Evolutionary conservation across 2,888 invertebrate genomes (phyloP).

Genomic region (Chalcis sispes): DNA sequence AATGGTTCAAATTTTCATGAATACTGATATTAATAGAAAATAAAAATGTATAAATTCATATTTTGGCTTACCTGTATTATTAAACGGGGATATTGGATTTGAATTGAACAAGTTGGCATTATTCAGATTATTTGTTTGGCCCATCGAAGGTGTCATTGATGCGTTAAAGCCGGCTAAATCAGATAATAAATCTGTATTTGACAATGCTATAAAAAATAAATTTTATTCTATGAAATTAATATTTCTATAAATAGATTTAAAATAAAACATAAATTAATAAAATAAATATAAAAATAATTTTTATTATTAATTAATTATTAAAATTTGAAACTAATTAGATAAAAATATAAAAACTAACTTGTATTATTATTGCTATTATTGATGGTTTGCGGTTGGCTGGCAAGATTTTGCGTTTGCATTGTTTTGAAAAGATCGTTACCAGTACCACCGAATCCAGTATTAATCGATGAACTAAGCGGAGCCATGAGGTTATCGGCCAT

Average conservation of each 20-base stretch:
- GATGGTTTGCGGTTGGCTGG: conserved; percentile 61
- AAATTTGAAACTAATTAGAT: conserved; percentile 25
- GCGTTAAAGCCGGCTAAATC: conserved; percentile 75
- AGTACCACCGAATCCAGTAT: conserved; percentile 61
- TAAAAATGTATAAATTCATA: conserved; percentile 3
- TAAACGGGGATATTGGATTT: conserved; percentile 59
- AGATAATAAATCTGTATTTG: conserved; percentile 76
- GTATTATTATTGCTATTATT: conserved; percentile 70
- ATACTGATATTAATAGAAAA: conserved; percentile 17
- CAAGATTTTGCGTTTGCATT: conserved; percentile 63
- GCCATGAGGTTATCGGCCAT: conserved; percentile 64
- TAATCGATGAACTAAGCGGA: conserved; percentile 58
- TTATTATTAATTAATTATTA: background rate
- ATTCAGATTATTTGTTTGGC: conserved; percentile 65
- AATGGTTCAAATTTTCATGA: too few relatives aligned
- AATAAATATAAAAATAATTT: background rate
- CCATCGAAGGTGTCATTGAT: conserved; percentile 61
- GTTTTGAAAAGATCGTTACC: conserved; percentile 68
- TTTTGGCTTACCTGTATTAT: conserved; percentile 66
- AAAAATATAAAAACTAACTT: conserved; percentile 60
- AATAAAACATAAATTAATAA: background rate
- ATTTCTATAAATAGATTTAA: background rate
- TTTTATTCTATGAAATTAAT: background rate
- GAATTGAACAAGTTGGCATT: conserved; percentile 67
- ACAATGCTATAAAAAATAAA: conserved; percentile 59